A percentile compares a stretch with the other conserved stretches of the same genome.
phyloP scores from a whole-genome alignment of 2,888 invertebrate genomes.

The Anoplius nigerrimus region DNA sequence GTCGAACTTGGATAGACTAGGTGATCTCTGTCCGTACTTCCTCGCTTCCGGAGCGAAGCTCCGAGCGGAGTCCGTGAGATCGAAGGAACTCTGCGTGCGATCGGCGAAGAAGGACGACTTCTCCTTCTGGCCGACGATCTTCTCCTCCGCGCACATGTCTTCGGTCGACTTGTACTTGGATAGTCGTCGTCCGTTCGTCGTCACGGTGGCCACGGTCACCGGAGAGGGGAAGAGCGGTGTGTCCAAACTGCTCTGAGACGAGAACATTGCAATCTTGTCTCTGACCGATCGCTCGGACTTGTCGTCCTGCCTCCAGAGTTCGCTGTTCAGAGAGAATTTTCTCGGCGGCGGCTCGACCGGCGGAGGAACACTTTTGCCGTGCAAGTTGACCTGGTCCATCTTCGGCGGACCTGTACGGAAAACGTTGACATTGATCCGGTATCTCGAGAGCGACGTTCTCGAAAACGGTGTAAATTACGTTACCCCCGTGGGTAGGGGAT shows the following conservation, averaged over 20 bases:
- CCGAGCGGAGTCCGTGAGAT: constrained; percentile 57
- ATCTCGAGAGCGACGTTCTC: neutral
- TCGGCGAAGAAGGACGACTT: constrained; percentile 48
- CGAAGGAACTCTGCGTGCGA: constrained; percentile 67
- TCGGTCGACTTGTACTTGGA: constrained; percentile 73
- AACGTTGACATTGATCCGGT: neutral
- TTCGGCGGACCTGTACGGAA: constrained; percentile 63
- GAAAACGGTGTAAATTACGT: neutral
- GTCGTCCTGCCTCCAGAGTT: constrained; percentile 83
- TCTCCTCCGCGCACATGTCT: constrained; percentile 69
- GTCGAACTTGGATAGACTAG: neutral
- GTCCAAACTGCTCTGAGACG: constrained; percentile 72
- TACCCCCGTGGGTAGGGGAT: neutral
- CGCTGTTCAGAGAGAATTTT: constrained; percentile 69
- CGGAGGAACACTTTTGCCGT: constrained; percentile 33
- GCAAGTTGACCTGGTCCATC: constrained; percentile 33
- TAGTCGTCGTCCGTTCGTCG: constrained; percentile 74
- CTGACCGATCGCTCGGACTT: constrained; percentile 88
- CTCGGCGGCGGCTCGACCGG: constrained; percentile 41
- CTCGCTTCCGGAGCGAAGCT: constrained; percentile 30
- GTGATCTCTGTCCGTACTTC: constrained; percentile 34
- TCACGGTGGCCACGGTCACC: constrained; percentile 69
- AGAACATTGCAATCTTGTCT: constrained; percentile 93
- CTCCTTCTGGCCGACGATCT: constrained; percentile 27
- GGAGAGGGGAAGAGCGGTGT: constrained; percentile 61